Conservation (phyloP, 2,113 vertebrate species). For the Triplophysa siluroides region DNA sequence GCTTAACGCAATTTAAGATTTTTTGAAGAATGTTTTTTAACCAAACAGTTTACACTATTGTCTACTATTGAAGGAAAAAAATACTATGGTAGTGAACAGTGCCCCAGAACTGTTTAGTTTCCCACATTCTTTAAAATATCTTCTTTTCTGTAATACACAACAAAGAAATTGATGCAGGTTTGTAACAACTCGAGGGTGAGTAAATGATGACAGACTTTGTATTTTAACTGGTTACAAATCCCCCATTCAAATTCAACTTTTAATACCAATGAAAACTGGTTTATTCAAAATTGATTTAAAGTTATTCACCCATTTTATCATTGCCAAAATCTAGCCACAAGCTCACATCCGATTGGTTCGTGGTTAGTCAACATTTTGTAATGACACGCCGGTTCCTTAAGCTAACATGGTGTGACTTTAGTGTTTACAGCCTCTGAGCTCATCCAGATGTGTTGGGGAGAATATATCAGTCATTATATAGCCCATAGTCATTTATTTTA, state of each 20-base stretch:
- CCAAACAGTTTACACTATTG: too few relatives aligned
- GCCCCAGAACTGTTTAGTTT: too few relatives aligned
- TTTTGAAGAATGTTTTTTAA: too few relatives aligned
- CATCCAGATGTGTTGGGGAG: conserved; percentile 19
- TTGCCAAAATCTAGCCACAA: not conserved
- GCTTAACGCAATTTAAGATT: too few relatives aligned
- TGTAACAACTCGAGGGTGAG: too few relatives aligned
- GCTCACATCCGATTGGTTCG: not conserved
- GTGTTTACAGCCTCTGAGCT: conserved; percentile 39
- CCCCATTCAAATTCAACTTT: not conserved
- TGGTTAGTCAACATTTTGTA: not conserved
- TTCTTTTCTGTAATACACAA: too few relatives aligned
- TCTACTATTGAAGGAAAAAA: too few relatives aligned
- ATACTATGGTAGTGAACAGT: too few relatives aligned
- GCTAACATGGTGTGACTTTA: not conserved
- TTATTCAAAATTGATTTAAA: not conserved
- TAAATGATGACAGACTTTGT: too few relatives aligned
- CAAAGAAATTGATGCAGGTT: too few relatives aligned
- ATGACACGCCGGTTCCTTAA: not conserved
- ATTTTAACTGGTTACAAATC: too few relatives aligned
- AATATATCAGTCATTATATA: conserved; percentile 20
- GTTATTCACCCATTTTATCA: not conserved
- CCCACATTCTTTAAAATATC: too few relatives aligned
- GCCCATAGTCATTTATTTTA: conserved; percentile 33
- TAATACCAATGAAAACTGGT: not conserved